A percentile compares a stretch with the other conserved stretches of the same genome.
These are phyloP conservation scores for Drosophila ezoana DNA, from an alignment of 2,888 invertebrate species.

Conservation along the genomic window DNA sequence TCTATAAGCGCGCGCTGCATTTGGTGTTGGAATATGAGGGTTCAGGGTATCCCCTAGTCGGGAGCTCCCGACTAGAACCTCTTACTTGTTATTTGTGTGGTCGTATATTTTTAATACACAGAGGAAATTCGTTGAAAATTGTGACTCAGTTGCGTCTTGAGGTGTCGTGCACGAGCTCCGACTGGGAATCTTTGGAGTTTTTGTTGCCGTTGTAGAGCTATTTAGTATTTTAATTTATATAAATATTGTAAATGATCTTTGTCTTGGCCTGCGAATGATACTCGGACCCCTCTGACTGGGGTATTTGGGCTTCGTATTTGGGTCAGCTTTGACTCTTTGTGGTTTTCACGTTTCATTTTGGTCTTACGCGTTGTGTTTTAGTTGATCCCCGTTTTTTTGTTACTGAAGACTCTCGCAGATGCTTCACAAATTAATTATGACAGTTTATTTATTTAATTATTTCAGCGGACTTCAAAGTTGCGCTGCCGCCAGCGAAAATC, in stretches of 20 bases:
- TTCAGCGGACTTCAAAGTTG: slow-evolving; percentile 58
- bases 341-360: slow-evolving; percentile 33
- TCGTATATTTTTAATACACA: slow-evolving; percentile 10
- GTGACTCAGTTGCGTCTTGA: slow-evolving; percentile 59
- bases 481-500: slow-evolving; percentile 28
- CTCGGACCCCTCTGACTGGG: slow-evolving; percentile 16
- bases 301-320: slow-evolving; percentile 63
- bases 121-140: slow-evolving; percentile 60
- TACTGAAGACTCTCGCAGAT: slow-evolving; percentile 42
- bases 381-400: slow-evolving; percentile 37
- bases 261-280: slow-evolving; percentile 29
- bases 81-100: too few relatives aligned
- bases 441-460: slow-evolving; percentile 80
- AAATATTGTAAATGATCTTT: slow-evolving; percentile 55
- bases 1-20: too few relatives aligned
- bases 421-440: slow-evolving; percentile 76
- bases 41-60: too few relatives aligned
- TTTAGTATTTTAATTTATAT: slow-evolving; percentile 56
- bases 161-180: slow-evolving; percentile 38
- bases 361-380: slow-evolving; percentile 20
- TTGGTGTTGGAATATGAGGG: too few relatives aligned
- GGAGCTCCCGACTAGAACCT: too few relatives aligned
- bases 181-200: slow-evolving; percentile 11
- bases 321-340: slow-evolving; percentile 61
- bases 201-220: slow-evolving; percentile 20